Conservation (phyloP, 2,888 invertebrate genomes). For the Augochlorella aurata region DNA sequence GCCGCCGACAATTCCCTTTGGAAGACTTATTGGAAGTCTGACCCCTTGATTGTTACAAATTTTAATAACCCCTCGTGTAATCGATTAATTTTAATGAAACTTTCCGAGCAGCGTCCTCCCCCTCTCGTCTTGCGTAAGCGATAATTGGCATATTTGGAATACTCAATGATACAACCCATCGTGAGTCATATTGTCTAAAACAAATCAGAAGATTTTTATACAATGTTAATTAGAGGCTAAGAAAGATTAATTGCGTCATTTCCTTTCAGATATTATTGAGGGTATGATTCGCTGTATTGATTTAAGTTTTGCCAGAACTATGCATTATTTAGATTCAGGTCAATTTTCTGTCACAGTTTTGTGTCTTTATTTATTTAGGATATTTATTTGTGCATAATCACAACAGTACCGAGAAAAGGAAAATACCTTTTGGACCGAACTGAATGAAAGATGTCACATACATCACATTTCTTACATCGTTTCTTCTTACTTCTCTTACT, state of each 20-base stretch:
- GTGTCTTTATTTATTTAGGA: neutral
- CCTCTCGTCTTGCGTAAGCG: neutral
- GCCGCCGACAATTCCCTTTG: neutral
- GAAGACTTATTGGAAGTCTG: neutral
- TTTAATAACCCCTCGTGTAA: slow-evolving; percentile 4
- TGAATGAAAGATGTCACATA: no score
- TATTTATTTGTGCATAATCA: neutral
- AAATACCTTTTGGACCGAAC: neutral
- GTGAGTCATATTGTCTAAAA: neutral
- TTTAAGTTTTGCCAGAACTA: no score
- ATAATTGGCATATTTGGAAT: neutral
- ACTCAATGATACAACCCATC: neutral
- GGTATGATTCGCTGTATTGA: no score
- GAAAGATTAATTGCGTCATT: neutral
- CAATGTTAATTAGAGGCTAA: neutral
- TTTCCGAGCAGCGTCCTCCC: neutral
- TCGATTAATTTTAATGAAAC: slow-evolving; percentile 5
- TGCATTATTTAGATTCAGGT: no score
- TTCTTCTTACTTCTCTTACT: no score
- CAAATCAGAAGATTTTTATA: neutral
- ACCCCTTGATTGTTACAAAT: neutral
- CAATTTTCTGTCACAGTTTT: neutral
- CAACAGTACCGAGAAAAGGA: neutral
- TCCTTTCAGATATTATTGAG: no score
- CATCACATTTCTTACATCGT: no score